phyloP scores from a whole-genome alignment of 2,888 invertebrate species.

The Dilophus febrilis region DNA sequence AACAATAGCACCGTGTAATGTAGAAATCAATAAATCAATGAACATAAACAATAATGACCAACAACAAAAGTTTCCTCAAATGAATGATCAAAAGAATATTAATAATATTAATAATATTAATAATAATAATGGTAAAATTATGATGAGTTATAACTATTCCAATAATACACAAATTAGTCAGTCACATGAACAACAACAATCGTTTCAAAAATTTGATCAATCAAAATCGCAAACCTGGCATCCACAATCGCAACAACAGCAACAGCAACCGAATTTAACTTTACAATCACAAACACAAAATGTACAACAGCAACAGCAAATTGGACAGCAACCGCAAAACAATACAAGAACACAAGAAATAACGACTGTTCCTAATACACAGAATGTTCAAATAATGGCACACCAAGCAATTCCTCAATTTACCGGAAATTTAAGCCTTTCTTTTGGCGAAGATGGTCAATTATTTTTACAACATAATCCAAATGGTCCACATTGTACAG shows the following conservation, averaged over 20 bases:
- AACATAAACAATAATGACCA: no score
- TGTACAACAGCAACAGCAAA: conserved; percentile 6
- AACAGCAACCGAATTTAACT: background rate
- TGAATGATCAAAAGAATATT: no score
- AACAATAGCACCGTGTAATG: no score
- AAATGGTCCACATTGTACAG: conserved; percentile 35
- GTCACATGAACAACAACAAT: conserved; percentile 2
- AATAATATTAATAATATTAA: no score
- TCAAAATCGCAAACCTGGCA: background rate
- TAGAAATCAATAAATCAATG: no score
- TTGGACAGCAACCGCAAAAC: conserved; percentile 1
- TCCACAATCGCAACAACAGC: conserved; percentile 4
- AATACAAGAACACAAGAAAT: conserved; percentile 13
- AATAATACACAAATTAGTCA: conserved; percentile 7
- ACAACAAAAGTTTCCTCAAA: conserved; percentile 1
- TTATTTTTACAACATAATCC: conserved; percentile 48
- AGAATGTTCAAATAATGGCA: conserved; percentile 16
- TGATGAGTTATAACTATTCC: no score
- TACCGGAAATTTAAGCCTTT: conserved; percentile 44
- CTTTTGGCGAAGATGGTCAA: conserved; percentile 49
- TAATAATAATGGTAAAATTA: no score
- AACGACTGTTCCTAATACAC: conserved; percentile 7
- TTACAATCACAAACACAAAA: background rate
- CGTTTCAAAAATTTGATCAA: no score
- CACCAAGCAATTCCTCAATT: conserved; percentile 32